Base-by-base conservation (phyloP, 2,888 invertebrate species). In the Melikaiella ostensackeni region DNA sequence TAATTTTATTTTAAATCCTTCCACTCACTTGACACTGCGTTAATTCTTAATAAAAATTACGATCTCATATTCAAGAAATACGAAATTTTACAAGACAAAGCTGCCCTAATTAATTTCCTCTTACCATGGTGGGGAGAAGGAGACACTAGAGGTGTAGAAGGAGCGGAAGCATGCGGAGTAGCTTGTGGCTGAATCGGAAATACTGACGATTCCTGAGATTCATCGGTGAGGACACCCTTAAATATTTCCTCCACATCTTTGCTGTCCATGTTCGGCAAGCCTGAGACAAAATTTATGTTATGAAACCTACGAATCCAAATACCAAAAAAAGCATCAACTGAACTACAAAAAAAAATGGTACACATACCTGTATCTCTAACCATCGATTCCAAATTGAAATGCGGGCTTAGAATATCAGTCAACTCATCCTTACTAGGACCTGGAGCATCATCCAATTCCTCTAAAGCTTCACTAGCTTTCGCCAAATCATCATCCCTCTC, bases 221-320 rank as follows among this genome's bases (percentile, higher is more conserved):
- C 96, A 88, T 96, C 96, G n/a, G 96, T 96, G 77, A 96, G 93
- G 79, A 97, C 97, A 63, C 96, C 97, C 92, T 97, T 97, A 92
- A 98, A 97, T 88, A 98, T 96, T 91, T 97, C 97, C 88, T 98
- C 97, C 1, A 98, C 97, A 86, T 97, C 97, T 90, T 97, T 97
- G 88, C 96, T 95, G 91, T 97, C 97, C 94, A 98, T 97, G 85
- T 96, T 97, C 1, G 97, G 96, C 78, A 97, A 92, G 66, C 93
- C 93, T 91, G 80, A 75, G 77, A 77, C 55, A 50, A 57, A 21
- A 0, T 19, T 59, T 19, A 24, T 24, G 19, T 76, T 77, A 77
- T 76, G 59, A 75, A 76, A 77, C 50, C 16, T 42, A 73, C 75
- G 59, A 73, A 70, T n/a, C 33, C 16, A 62, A 33, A 16, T 30